phyloP scores from a whole-genome alignment of 2,113 vertebrate genomes.

The Turdus rufiventris region DNA sequence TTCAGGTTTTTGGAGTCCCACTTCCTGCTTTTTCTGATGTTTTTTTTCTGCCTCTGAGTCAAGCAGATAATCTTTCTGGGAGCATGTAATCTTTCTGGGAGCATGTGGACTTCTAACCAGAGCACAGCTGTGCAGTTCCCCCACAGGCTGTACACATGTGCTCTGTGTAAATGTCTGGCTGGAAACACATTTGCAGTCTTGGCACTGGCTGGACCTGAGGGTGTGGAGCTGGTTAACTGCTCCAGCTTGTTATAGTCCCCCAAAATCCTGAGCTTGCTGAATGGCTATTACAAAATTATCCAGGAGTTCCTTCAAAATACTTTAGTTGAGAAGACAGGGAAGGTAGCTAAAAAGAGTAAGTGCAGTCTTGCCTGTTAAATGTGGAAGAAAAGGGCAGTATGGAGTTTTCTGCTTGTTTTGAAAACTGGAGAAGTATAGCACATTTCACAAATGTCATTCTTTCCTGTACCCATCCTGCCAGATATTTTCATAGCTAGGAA shows the following conservation, averaged over 20 bases:
- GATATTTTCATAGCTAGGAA: not conserved
- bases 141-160: rapidly evolving
- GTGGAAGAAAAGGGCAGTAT: not conserved
- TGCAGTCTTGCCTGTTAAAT: not conserved
- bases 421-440: not conserved
- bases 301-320: not conserved
- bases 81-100: too few species aligned
- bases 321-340: not conserved
- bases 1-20: rapidly evolving
- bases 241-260: not conserved
- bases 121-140: not conserved
- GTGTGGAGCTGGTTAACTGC: not conserved
- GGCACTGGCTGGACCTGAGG: not conserved
- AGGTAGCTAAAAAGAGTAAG: not conserved
- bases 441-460: not conserved
- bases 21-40: not conserved
- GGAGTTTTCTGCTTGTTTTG: not conserved
- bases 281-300: not conserved
- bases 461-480: not conserved
- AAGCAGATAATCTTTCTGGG: not conserved
- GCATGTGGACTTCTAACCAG: not conserved
- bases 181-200: not conserved
- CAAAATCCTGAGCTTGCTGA: not conserved
- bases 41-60: not conserved
- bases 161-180: not conserved